A percentile compares a stretch with the other conserved stretches of the same genome.
Evolutionary conservation across 2,888 invertebrate genomes (phyloP).

Genomic region (Exephanes ischioxanthus): DNA sequence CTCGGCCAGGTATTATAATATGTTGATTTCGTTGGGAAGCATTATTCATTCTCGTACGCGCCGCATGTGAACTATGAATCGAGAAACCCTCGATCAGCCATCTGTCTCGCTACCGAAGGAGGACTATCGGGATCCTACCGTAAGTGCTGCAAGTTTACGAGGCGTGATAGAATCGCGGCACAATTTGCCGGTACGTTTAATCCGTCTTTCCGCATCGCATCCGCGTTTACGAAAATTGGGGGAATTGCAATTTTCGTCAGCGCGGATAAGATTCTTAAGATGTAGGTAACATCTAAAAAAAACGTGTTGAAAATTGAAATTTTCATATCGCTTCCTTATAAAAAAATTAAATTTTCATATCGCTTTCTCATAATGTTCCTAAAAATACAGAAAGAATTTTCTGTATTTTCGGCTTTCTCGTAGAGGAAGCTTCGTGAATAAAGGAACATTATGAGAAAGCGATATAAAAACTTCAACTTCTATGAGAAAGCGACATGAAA

Average conservation of each 20-base stretch:
- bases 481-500: too few relatives aligned
- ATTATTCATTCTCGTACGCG: background rate
- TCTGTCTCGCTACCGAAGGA: background rate
- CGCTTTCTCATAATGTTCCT: too few relatives aligned
- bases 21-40: background rate
- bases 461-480: too few relatives aligned
- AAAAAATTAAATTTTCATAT: background rate
- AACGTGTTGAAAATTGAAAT: background rate
- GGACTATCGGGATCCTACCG: background rate
- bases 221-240: background rate
- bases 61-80: background rate
- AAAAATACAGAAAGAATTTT: too few relatives aligned
- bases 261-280: background rate
- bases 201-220: background rate
- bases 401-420: too few relatives aligned
- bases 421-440: too few relatives aligned
- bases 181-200: constrained; percentile 9
- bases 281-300: background rate
- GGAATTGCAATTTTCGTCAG: background rate
- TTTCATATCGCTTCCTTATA: background rate
- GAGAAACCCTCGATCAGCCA: background rate
- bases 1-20: too few relatives aligned
- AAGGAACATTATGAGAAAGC: too few relatives aligned
- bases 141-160: background rate
- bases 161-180: background rate